Conservation (phyloP, 2,888 invertebrate species). For the Adineta ricciae region DNA sequence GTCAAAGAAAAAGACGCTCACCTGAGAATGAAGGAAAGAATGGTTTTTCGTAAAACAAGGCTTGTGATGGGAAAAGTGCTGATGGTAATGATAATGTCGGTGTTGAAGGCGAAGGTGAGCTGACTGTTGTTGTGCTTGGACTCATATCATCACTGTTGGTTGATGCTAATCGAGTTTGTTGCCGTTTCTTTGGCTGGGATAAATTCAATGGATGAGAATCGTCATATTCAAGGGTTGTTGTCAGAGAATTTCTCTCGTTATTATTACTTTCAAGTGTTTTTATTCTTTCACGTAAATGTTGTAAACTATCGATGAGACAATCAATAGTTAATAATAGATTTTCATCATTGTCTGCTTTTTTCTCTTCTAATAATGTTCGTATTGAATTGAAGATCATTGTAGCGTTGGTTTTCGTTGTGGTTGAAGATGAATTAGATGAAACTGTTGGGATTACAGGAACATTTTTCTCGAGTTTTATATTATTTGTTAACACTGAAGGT, state of each 20-base stretch:
- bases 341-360: not conserved
- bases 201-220: not conserved
- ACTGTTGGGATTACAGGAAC: not conserved
- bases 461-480: not conserved
- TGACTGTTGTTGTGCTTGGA: not conserved
- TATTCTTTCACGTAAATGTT: constrained; percentile 1
- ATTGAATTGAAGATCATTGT: constrained; percentile 16
- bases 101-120: not conserved
- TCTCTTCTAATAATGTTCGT: constrained; percentile 17
- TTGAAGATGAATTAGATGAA: not conserved
- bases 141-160: constrained; percentile 1
- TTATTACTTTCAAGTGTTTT: not conserved
- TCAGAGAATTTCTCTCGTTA: not conserved
- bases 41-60: not conserved
- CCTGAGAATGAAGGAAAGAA: constrained; percentile 11
- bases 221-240: not conserved
- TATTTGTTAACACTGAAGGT: not conserved
- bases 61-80: not conserved
- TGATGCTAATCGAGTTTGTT: not conserved
- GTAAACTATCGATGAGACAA: constrained; percentile 9
- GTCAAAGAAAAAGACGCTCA: not conserved
- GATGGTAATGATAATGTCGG: not conserved
- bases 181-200: not conserved
- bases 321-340: not conserved
- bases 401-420: not conserved